A percentile compares a stretch with the other conserved stretches of the same genome.
phyloP scores from a whole-genome alignment of 2,888 invertebrate species.

The Plagodis dolabraria region DNA sequence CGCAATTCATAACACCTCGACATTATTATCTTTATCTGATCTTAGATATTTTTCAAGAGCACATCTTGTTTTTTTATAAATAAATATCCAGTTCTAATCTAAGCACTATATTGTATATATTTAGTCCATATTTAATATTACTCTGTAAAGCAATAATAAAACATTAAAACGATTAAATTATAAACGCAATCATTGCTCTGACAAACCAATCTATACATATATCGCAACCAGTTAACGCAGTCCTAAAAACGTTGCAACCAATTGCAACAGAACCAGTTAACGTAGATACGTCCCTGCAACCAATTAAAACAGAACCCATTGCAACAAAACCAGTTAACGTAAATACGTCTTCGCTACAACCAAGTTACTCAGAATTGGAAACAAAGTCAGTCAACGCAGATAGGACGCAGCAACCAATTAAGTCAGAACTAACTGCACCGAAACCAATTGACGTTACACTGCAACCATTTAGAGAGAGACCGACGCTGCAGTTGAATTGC shows the following conservation, averaged over 20 bases:
- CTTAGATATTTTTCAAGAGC: constrained; percentile 17
- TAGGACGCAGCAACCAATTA: constrained; percentile 1
- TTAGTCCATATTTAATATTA: neutral
- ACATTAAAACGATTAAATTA: neutral
- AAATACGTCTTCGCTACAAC: too few species aligned
- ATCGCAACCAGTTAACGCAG: constrained; percentile 2
- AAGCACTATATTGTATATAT: neutral
- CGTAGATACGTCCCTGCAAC: neutral
- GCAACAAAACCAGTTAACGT: neutral
- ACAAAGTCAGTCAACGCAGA: neutral
- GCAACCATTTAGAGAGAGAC: neutral
- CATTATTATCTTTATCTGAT: constrained; percentile 4
- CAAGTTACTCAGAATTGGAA: too few species aligned
- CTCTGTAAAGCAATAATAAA: constrained; percentile 8
- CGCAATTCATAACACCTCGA: constrained; percentile 1
- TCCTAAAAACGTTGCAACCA: neutral
- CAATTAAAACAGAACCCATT: constrained; percentile 1
- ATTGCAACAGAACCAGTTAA: neutral
- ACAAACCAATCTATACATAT: neutral
- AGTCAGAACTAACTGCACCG: neutral
- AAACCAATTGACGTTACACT: neutral
- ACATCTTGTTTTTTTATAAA: constrained; percentile 12
- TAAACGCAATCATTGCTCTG: constrained; percentile 8
- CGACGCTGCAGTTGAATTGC: constrained; percentile 9
- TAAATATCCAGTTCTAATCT: neutral